Evolutionary conservation across 2,113 vertebrate genomes (phyloP).

Genomic region (Butorides virescens): DNA sequence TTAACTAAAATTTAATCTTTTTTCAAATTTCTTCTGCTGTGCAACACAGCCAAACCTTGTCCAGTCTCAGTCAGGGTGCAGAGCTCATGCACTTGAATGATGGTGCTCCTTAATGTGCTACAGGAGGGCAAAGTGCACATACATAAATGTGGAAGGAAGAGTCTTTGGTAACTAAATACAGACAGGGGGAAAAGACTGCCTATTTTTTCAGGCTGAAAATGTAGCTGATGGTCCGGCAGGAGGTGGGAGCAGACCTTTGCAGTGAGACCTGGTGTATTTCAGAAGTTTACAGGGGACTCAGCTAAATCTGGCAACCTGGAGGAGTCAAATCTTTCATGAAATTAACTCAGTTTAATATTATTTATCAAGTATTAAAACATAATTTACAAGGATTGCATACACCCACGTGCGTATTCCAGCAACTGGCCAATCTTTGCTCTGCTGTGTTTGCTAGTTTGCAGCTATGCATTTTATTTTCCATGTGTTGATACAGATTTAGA

Average conservation of each 20-base stretch:
- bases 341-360: not conserved
- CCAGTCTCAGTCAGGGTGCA: not conserved
- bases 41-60: not conserved
- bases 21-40: not conserved
- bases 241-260: not conserved
- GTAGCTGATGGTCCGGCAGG: not conserved
- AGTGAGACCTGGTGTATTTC: not conserved
- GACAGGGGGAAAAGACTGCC: not conserved
- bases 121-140: fast-evolving
- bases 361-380: not conserved
- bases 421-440: not conserved
- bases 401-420: not conserved
- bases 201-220: not conserved
- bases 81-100: not conserved
- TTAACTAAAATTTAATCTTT: not conserved
- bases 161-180: not conserved
- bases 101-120: not conserved
- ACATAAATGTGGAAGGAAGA: not conserved
- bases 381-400: fast-evolving
- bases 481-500: not conserved
- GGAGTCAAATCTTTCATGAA: not conserved
- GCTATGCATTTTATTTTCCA: not conserved
- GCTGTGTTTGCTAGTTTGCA: not conserved
- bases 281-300: not conserved
- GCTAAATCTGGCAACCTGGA: not conserved